Base-by-base conservation (phyloP, 2,797 vertebrate genomes). In the Sebastes oblongus region DNA sequence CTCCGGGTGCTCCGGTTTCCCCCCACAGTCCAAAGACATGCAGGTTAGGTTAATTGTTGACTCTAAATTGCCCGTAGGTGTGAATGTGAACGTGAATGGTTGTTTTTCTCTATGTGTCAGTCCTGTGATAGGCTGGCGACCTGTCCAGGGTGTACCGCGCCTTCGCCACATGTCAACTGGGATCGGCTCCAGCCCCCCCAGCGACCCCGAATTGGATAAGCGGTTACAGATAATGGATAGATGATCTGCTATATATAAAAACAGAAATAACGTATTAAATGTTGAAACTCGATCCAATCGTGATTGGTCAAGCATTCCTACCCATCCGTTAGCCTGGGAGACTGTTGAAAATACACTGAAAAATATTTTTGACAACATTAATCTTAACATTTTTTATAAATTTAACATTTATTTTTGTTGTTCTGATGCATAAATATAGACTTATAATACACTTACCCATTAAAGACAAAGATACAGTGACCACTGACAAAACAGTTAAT, bases 401-500 rank as follows among this genome's bases (percentile, higher is more conserved):
- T 67, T 58, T 18, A 34, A 75, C 56, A 80, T 60, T 72, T 59
- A 24, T 8, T 29, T 4, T 32, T 27, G 10, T 20, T 22, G 46
- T 61, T 66, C 55, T 66, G 16, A 69, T 59, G 27, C 29, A 66
- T 8, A 59, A 66, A 66, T 54, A 58, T 42, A 50, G 29, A 86
- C 60, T 79, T 32, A 66, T 50, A 52, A 60, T 24, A 74, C 39
- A 93, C 90, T 92, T 92, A 92, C 90, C 91, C 61, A 66, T 82
- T 59, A 78, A 83, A 84, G 80, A 88, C 83, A 90, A 85, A 82
- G 72, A 75, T 34, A 86, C 46, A 86, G n/a, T 34, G 81, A 85
- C 72, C 68, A 81, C 42, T 82, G 86, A 89, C 73, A 88, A 85
- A 86, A 89, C 86, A 56, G 83, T 82, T 80, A 86, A 80, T 34